A percentile compares a stretch with the other conserved stretches of the same genome.
Conservation (phyloP, 2,113 vertebrate species). For the Amphilophus citrinellus region DNA sequence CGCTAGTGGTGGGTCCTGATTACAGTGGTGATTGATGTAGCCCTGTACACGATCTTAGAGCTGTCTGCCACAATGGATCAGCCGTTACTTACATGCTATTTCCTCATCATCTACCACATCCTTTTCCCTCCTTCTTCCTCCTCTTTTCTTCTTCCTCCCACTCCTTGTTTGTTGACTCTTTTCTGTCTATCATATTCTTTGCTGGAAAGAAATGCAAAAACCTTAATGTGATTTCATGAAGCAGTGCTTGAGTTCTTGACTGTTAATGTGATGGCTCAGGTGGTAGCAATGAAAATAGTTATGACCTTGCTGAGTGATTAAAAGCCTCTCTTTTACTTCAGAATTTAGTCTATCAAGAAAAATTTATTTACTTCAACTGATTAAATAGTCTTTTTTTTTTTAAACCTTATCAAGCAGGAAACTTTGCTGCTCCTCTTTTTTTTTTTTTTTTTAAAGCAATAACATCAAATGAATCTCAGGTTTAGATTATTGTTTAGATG, state of each 20-base stretch:
- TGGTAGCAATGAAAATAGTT: conserved; percentile 8
- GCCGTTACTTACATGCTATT: background rate
- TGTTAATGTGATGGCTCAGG: conserved; percentile 9
- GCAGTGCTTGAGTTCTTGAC: conserved; percentile 1
- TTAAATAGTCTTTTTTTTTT: background rate
- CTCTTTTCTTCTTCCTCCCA: conserved; percentile 10
- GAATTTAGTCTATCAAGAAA: background rate
- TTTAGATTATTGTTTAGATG: background rate
- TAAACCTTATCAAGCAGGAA: background rate
- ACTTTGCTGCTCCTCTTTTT: background rate
- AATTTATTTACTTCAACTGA: background rate
- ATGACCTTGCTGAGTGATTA: background rate
- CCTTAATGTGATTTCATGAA: conserved; percentile 11
- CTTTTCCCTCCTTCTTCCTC: conserved; percentile 2
- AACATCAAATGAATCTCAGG: background rate
- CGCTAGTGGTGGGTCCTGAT: conserved; percentile 35
- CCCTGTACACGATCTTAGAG: conserved; percentile 31
- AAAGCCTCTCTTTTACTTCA: background rate
- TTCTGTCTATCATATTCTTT: background rate
- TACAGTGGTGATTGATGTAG: conserved; percentile 49
- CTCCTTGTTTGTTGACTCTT: background rate
- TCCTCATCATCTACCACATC: conserved; percentile 23
- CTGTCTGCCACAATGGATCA: conserved; percentile 32
- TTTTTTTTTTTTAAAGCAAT: too few relatives aligned
- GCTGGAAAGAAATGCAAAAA: background rate